A percentile compares a stretch with the other conserved stretches of the same genome.
phyloP scores from a whole-genome alignment of 1,140 invertebrate genomes.

The Arctopsyche grandis region DNA sequence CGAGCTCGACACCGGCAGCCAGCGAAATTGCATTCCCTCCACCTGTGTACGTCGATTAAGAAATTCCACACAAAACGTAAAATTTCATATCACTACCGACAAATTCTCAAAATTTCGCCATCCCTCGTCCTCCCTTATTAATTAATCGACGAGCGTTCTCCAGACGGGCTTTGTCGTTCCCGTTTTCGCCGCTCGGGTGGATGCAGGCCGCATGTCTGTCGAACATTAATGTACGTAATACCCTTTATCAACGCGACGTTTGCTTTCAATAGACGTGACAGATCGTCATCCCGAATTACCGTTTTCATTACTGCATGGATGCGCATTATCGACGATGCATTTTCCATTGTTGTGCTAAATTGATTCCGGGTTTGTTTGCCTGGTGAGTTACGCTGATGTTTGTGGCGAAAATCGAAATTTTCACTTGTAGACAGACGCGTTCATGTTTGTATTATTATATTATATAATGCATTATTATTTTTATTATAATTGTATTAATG shows the following conservation, averaged over 20 bases:
- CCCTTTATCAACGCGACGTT: no score
- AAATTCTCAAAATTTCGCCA: constrained; percentile 19
- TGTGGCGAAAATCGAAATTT: no score
- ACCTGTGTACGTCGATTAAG: constrained; percentile 27
- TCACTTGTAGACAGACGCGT: no score
- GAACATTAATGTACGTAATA: not conserved
- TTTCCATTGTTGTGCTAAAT: no score
- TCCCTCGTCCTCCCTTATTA: not conserved
- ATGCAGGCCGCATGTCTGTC: not conserved
- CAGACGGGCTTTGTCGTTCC: not conserved
- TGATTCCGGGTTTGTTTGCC: no score
- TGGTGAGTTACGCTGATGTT: no score
- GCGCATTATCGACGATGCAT: no score
- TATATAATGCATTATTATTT: no score
- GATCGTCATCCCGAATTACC: not conserved
- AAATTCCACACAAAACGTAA: constrained; percentile 24
- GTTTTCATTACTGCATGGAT: not conserved
- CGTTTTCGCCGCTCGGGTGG: no score
- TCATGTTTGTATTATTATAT: no score
- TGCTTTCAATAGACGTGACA: not conserved
- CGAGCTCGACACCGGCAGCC: not conserved
- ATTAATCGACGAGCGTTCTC: not conserved
- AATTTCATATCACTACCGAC: constrained; percentile 11
- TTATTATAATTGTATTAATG: no score
- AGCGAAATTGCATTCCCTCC: constrained; percentile 25